phyloP scores from a whole-genome alignment of 2,888 invertebrate genomes.

The Meghimatium bilineatum region DNA sequence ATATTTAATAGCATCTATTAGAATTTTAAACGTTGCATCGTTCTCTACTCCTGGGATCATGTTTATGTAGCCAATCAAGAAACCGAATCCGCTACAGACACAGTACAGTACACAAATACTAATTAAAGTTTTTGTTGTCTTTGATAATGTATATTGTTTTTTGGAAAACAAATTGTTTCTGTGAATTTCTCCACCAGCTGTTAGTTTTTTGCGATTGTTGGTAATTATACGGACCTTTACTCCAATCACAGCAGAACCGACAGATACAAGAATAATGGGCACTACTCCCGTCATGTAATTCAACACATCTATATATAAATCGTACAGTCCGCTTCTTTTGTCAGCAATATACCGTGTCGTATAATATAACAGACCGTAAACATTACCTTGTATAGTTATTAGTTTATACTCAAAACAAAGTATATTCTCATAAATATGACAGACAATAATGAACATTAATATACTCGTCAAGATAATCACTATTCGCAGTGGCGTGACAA shows the following conservation, averaged over 20 bases:
- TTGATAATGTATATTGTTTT: not conserved
- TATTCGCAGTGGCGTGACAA: not conserved
- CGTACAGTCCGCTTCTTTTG: not conserved
- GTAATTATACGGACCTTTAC: not conserved
- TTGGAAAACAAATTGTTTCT: not conserved
- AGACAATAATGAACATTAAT: not conserved
- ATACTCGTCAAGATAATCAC: not conserved
- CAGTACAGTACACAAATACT: not conserved
- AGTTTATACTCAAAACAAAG: not conserved
- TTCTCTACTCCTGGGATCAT: not conserved
- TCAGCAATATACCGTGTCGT: not conserved
- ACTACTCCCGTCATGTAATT: constrained; percentile 2
- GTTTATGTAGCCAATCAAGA: not conserved
- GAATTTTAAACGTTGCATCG: not conserved
- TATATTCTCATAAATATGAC: not conserved
- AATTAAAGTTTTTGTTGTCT: too few species aligned
- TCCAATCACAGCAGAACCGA: not conserved
- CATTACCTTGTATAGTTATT: too few species aligned
- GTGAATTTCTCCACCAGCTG: not conserved
- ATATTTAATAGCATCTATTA: not conserved
- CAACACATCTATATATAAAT: not conserved
- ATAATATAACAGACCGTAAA: not conserved
- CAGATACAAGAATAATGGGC: not conserved
- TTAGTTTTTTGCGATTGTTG: not conserved
- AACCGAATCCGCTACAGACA: not conserved